Base-by-base conservation (phyloP, 2,888 invertebrate species). In the Magallana nippona region DNA sequence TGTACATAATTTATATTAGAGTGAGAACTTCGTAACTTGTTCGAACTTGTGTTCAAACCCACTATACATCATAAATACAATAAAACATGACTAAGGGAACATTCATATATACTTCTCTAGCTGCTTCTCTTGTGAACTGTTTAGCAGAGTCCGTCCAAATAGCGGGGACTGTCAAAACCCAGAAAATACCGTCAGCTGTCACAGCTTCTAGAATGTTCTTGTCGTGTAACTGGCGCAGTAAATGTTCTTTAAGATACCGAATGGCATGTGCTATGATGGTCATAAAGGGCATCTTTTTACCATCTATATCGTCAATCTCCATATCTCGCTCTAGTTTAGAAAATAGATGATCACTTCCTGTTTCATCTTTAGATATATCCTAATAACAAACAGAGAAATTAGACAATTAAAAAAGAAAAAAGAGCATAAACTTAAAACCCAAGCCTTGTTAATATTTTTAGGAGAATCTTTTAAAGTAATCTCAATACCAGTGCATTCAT, bases 241-340 rank as follows among this genome's bases (percentile, higher is more conserved):
- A 44, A 27, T 83, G 81, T 2, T 83, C 83, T 57, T 83, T 83
- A 0, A 85, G 82, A 81, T 81, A 85, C 2, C 78, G 55, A 10
- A 85, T 83, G 2, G 83, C 85, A 63, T 83, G 62, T 1, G 83
- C 77, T 27, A 85, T 81, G 1, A 85, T 80, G 10, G 57, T 27
- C 22, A 81, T 22, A 19, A 79, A 83, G 3, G 83, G 71, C 78
- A 85, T 63, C 10, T 62, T 22, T 22, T 79, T 55, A 13, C 79
- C 77, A 17, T 81, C 78, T 32, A 79, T 71, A 71, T 83, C 83
- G 19, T 83, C 55, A 2, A 83, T 79, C 27, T 27, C 71, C 13
- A 71, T 83, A 2, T 71, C 44, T 17, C 83, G 22, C 27, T 32
- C 19, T 10, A 83, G 63, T n/a, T 44, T 44, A 44, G 44, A 8